Conservation (phyloP, 2,113 vertebrate species). For the Chaenogobius annularis region DNA sequence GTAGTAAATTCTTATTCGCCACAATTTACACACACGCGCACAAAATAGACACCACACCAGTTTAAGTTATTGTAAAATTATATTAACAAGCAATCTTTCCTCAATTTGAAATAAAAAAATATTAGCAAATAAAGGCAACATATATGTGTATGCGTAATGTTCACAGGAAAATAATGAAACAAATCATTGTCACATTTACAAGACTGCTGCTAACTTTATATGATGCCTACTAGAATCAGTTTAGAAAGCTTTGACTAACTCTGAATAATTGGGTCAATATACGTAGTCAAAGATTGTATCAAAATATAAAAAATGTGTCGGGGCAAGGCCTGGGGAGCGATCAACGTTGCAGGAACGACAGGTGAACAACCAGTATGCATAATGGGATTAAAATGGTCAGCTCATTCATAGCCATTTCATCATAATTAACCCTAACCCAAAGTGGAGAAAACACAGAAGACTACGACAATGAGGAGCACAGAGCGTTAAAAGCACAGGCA, state of each 20-base stretch:
- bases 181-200: conserved; percentile 79
- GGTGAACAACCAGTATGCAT: conserved; percentile 75
- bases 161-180: conserved; percentile 62
- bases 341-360: conserved; percentile 37
- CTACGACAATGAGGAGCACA: conserved; percentile 90
- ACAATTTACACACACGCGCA: too few species aligned
- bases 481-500: conserved; percentile 85
- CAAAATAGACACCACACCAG: conserved; percentile 62
- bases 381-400: conserved; percentile 86
- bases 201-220: conserved; percentile 78
- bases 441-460: conserved; percentile 86
- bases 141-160: conserved; percentile 74
- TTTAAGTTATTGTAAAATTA: conserved; percentile 91
- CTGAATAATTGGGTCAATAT: conserved; percentile 77
- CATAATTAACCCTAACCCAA: conserved; percentile 73
- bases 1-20: not conserved
- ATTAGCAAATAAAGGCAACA: conserved; percentile 81
- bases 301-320: conserved; percentile 66
- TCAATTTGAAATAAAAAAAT: conserved; percentile 79
- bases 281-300: conserved; percentile 73
- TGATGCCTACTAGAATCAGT: conserved; percentile 74
- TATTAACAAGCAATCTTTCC: conserved; percentile 86
- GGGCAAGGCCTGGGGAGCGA: conserved; percentile 23
- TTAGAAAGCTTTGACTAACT: conserved; percentile 74
- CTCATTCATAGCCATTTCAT: conserved; percentile 78